A percentile compares a stretch with the other conserved stretches of the same genome.
Evolutionary conservation across 30 jellyfish, hydroid and myxozoan genomes (phyloP).

Genomic region (Turritopsis dohrnii): DNA sequence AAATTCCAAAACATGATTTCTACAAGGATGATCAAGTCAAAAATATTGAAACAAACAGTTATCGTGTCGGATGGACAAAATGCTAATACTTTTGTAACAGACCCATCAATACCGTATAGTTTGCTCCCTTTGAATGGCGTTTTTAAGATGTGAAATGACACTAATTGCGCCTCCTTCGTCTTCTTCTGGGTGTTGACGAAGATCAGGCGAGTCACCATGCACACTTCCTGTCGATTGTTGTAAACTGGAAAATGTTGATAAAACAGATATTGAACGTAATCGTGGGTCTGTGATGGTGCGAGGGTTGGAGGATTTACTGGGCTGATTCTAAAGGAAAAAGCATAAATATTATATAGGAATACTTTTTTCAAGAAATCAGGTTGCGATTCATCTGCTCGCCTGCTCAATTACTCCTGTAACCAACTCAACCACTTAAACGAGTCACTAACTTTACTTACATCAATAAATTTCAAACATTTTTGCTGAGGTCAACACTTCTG

Average conservation of each 20-base stretch:
- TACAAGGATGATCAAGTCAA: too few species aligned
- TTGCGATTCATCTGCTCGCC: too few species aligned
- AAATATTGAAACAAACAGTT: too few species aligned
- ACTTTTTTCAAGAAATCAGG: conserved; percentile 47
- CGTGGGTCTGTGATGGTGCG: conserved; percentile 49
- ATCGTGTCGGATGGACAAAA: too few species aligned
- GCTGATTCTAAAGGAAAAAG: background rate
- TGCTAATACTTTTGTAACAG: too few species aligned
- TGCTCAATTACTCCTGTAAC: conserved; percentile 30
- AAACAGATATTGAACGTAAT: conserved; percentile 66
- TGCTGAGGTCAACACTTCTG: conserved; percentile 59
- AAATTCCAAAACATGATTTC: too few species aligned
- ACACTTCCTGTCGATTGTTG: conserved; percentile 65
- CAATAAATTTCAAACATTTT: conserved; percentile 63
- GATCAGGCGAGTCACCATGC: conserved; percentile 62
- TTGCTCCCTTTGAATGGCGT: conserved; percentile 54
- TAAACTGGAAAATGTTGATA: conserved; percentile 70
- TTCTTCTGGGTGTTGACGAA: conserved; percentile 24
- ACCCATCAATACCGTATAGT: conserved; percentile 68
- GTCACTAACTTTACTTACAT: conserved; percentile 48
- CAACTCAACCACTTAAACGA: conserved; percentile 54
- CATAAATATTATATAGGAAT: conserved; percentile 34
- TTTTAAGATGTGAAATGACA: conserved; percentile 39
- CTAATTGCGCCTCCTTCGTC: conserved; percentile 33
- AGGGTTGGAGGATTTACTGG: conserved; percentile 18